Conservation (phyloP, 2,797 vertebrate species). For the Manis crassicaudata region DNA sequence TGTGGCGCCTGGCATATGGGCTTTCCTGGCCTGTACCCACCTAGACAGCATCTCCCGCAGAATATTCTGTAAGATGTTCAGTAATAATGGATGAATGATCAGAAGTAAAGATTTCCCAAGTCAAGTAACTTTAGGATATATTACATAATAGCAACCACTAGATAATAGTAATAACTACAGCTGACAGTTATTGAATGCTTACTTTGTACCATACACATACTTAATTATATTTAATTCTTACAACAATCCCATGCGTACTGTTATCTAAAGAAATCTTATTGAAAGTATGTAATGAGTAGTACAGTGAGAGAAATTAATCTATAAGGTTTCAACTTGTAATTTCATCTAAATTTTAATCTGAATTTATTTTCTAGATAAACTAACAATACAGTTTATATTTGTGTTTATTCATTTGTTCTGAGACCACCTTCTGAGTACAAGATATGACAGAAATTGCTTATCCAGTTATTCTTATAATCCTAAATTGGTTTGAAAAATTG, state of each 20-base stretch:
- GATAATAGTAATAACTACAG: not conserved
- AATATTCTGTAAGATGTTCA: not conserved
- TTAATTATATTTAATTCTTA: constrained; percentile 13
- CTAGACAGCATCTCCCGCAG: not conserved
- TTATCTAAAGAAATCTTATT: not conserved
- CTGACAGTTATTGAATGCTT: not conserved
- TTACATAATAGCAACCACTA: not conserved
- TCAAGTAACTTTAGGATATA: not conserved
- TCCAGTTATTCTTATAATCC: not conserved
- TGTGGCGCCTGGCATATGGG: not conserved
- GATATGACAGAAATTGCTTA: not conserved
- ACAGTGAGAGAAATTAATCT: not conserved
- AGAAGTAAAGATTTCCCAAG: not conserved
- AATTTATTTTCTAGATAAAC: not conserved
- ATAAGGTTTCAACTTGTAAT: not conserved
- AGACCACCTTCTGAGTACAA: not conserved
- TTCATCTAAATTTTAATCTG: not conserved
- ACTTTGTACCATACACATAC: not conserved
- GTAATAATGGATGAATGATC: not conserved
- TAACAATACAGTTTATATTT: not conserved
- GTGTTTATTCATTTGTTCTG: constrained; percentile 23
- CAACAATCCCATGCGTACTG: not conserved
- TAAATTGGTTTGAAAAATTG: not conserved
- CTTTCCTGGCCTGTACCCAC: not conserved
- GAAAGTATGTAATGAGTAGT: not conserved